Base-by-base conservation (phyloP, 2,888 invertebrate species). In the Eupeodes latifasciatus region DNA sequence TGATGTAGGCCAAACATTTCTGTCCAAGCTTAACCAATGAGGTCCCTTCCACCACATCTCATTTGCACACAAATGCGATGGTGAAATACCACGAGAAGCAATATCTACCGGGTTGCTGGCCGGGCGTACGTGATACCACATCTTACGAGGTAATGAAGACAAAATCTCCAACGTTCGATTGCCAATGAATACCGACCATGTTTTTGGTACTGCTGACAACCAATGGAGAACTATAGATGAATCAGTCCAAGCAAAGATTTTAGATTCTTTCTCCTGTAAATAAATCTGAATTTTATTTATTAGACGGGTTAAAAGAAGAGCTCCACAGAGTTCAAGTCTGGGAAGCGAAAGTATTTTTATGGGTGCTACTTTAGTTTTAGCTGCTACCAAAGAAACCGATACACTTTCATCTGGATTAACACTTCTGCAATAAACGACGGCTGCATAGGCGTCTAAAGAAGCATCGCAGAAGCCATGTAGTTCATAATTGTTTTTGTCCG, bases 391-490 rank as follows among this genome's bases (percentile, higher is more conserved):
- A 12, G 59, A 16, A 44, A 67, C 74, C 14, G 27, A 34, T n/a
- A 74, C 44, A 1, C 36, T 59, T 12, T 66, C 27, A 14, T 81
- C 75, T 36, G 55, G 1, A 11, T 67, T 76, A 7, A 71, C 36
- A 40, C 55, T 62, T 47, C 69, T 44, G 34, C 76, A 76, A 16
- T 76, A 76, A 6, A 81, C 69, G 4, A 81, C 59, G 2, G 66
- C 74, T 34, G 80, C 34, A 34, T 72, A 80, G 3, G 80, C 62
- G 34, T 81, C 57, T 11, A 81, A n/a, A 1, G 81, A 81, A n/a
- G 81, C 75, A 14, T 75, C 81, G 12, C 75, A 81, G 47, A 81
- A 81, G 3, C 72, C 80, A 71, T 80, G 72, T 2, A 80, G 7
- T 11, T 67, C 75, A n/a, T n/a, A 81, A 1, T 74, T 47, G 4